Conservation (phyloP, 30 jellyfish, hydroid and myxozoan species). For the Aurelia sp. region DNA sequence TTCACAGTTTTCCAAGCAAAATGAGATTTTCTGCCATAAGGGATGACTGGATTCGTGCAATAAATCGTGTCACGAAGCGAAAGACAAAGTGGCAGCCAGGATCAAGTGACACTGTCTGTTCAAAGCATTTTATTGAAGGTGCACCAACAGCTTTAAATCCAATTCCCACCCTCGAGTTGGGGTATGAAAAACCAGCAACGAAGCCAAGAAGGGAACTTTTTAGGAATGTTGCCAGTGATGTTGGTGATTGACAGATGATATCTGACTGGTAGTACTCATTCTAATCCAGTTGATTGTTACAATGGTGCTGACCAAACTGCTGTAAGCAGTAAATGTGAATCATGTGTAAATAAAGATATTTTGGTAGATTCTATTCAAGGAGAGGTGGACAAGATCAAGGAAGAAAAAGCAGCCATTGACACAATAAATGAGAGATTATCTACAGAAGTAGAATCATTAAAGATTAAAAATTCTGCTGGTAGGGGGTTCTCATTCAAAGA, state of each 20-base stretch:
- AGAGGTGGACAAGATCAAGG: not conserved
- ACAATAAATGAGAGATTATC: not conserved
- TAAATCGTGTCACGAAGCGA: slow-evolving; percentile 1
- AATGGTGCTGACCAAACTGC: not conserved
- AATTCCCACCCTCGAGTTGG: slow-evolving; percentile 30
- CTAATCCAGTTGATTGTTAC: slow-evolving; percentile 22
- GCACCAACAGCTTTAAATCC: slow-evolving; percentile 11
- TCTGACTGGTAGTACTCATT: no score
- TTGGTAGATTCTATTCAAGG: no score
- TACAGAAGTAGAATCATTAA: no score
- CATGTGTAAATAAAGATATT: no score
- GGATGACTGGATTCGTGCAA: slow-evolving; percentile 10
- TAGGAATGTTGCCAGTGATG: not conserved
- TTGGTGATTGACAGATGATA: no score
- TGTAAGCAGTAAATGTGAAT: no score
- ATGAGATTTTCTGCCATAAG: slow-evolving; percentile 3
- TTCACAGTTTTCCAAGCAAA: no score
- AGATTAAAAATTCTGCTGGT: not conserved
- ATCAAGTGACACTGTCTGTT: slow-evolving; percentile 34
- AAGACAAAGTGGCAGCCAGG: slow-evolving; percentile 48
- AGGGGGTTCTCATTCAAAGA: not conserved
- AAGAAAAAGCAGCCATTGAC: not conserved
- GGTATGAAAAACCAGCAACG: slow-evolving; percentile 27
- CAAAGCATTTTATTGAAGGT: slow-evolving; percentile 30
- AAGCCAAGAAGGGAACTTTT: slow-evolving; percentile 42